phyloP scores from a whole-genome alignment of 2,888 invertebrate species.

The Griposia aprilina region DNA sequence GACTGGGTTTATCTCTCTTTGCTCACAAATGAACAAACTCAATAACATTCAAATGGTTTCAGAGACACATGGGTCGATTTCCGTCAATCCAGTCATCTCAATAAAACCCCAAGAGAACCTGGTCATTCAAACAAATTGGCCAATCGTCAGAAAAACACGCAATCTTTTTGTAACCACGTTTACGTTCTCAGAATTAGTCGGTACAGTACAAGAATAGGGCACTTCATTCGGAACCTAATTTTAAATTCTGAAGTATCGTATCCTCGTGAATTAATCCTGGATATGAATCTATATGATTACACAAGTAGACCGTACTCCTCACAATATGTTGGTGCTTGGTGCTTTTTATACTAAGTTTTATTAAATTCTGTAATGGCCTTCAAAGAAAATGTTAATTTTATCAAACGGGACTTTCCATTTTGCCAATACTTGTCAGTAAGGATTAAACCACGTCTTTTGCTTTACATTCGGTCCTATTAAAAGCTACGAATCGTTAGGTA shows the following conservation, averaged over 20 bases:
- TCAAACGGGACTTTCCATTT: not conserved
- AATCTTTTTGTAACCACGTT: conserved; percentile 45
- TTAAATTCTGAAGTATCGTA: conserved; percentile 36
- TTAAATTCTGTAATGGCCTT: not conserved
- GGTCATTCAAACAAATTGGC: conserved; percentile 54
- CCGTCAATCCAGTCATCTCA: conserved; percentile 47
- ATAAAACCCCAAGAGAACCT: conserved; percentile 45
- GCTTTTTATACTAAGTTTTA: not conserved
- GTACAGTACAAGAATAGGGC: conserved; percentile 54
- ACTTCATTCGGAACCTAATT: conserved; percentile 55
- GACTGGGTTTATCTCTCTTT: not conserved
- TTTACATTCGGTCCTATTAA: not conserved
- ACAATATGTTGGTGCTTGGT: not conserved
- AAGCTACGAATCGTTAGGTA: not conserved
- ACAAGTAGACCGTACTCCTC: not conserved
- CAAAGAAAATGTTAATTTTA: not conserved
- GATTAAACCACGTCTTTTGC: not conserved
- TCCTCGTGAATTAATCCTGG: conserved; percentile 35
- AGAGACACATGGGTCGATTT: conserved; percentile 50
- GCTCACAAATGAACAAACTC: conserved; percentile 15
- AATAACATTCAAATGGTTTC: conserved; percentile 25
- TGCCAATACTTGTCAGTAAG: not conserved
- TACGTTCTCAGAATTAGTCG: conserved; percentile 47
- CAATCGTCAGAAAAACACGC: conserved; percentile 37
- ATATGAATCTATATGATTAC: not conserved